These are phyloP conservation scores for Pholis gunnellus DNA, from an alignment of 2,113 vertebrate species.

Conservation along the genomic window DNA sequence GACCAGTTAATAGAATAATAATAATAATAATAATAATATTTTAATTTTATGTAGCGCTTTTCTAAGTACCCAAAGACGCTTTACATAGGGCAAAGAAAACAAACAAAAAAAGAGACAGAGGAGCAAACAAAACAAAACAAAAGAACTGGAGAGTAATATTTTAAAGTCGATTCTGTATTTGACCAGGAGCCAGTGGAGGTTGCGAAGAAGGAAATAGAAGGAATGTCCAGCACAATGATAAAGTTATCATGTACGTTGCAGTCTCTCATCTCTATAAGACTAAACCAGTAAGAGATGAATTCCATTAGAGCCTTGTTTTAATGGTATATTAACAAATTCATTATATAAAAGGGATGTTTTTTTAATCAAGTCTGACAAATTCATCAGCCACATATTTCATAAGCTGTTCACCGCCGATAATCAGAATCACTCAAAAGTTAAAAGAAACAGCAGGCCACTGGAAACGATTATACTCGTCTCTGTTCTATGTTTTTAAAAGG, in stretches of 20 bases:
- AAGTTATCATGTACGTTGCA: neutral
- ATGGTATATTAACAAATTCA: neutral
- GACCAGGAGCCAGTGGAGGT: too few species aligned
- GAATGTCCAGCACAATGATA: neutral
- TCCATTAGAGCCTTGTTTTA: neutral
- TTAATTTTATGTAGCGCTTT: too few species aligned
- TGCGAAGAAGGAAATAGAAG: too few species aligned
- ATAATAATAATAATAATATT: too few species aligned
- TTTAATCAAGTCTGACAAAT: slow-evolving; percentile 24
- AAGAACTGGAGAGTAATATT: too few species aligned
- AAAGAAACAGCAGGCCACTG: neutral
- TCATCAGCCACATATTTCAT: slow-evolving; percentile 1
- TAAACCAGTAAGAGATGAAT: neutral
- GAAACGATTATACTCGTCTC: neutral
- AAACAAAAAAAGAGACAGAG: too few species aligned
- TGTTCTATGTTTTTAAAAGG: neutral
- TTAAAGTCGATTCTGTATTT: too few species aligned
- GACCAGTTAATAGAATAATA: neutral
- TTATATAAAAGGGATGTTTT: neutral
- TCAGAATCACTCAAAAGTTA: neutral
- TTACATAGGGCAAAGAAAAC: too few species aligned
- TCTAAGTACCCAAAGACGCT: too few species aligned
- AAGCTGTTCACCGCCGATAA: slow-evolving; percentile 3
- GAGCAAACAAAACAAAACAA: too few species aligned
- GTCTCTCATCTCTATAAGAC: slow-evolving; percentile 4